Percentiles rank a stretch among this genome's conserved stretches.
Conservation (phyloP, 2,113 vertebrate species). For the Tautogolabrus adspersus region DNA sequence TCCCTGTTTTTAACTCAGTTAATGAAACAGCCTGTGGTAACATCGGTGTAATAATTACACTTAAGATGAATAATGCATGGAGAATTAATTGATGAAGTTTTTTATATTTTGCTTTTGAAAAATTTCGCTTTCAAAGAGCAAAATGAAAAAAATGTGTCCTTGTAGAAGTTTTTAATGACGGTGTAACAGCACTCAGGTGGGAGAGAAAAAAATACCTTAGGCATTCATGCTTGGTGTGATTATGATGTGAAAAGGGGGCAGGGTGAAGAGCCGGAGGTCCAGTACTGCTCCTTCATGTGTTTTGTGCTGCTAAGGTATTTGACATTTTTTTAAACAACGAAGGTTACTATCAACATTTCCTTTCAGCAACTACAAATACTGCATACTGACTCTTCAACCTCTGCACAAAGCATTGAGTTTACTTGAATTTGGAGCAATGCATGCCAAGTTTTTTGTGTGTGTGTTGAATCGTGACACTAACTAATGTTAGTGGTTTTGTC, state of each 20-base stretch:
- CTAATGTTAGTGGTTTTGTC: too few species aligned
- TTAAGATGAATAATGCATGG: conserved; percentile 55
- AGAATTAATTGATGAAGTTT: conserved; percentile 63
- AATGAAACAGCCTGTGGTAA: conserved; percentile 39
- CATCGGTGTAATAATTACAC: conserved; percentile 50
- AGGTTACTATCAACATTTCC: too few species aligned
- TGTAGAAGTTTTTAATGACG: conserved; percentile 2
- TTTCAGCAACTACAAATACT: too few species aligned
- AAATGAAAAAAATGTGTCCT: conserved; percentile 1
- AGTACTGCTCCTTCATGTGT: background rate
- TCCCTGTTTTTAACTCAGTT: conserved; percentile 22
- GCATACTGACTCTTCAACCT: too few species aligned
- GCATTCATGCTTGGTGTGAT: background rate
- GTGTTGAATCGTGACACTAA: too few species aligned
- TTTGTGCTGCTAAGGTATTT: too few species aligned
- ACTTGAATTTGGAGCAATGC: too few species aligned
- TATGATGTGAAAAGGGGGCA: background rate
- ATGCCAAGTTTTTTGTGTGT: too few species aligned
- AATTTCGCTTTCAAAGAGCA: conserved; percentile 10
- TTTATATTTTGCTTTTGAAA: conserved; percentile 28
- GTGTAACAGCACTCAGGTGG: background rate
- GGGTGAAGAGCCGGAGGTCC: background rate
- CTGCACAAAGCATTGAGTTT: too few species aligned
- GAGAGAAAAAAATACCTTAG: background rate
- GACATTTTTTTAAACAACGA: too few species aligned